A percentile compares a stretch with the other conserved stretches of the same genome.
These are phyloP conservation scores for Labeo calbasu DNA, from an alignment of 2,797 vertebrate genomes.

Conservation along the genomic window DNA sequence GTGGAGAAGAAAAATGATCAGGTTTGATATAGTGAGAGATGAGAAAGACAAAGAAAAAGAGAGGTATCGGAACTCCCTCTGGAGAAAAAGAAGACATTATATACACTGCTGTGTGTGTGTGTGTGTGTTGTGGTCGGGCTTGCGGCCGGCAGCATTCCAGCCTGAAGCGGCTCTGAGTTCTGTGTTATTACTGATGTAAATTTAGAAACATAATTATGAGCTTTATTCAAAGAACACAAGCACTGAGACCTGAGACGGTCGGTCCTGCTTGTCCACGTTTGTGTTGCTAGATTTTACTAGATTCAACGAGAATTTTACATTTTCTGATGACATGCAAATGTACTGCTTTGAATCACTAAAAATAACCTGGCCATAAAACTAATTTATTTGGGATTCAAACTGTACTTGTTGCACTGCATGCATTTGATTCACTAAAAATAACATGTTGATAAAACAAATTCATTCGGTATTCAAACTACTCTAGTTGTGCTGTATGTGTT, in stretches of 20 bases:
- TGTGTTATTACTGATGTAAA: conserved; percentile 59
- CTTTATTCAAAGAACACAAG: conserved; percentile 41
- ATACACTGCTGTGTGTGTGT: neutral
- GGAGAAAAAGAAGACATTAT: conserved; percentile 21
- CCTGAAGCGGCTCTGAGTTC: conserved; percentile 24
- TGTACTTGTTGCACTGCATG: too few species aligned
- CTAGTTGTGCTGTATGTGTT: too few species aligned
- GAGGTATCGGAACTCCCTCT: conserved; percentile 17
- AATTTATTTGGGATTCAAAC: too few species aligned
- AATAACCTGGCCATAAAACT: too few species aligned
- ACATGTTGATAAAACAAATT: too few species aligned
- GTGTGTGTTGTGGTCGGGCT: conserved; percentile 16
- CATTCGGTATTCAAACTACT: too few species aligned
- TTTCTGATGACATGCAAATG: neutral
- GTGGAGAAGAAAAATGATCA: conserved; percentile 31
- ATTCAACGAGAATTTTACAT: neutral
- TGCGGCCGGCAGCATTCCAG: conserved; percentile 24
- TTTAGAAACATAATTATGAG: conserved; percentile 59
- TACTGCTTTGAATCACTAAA: neutral
- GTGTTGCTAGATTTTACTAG: neutral
- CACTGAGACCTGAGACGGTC: neutral
- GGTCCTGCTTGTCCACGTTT: neutral
- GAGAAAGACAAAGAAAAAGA: conserved; percentile 15
- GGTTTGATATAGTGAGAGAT: conserved; percentile 23
- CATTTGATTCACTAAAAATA: too few species aligned